Evolutionary conservation across 53 echinoderm and acorn worm genomes (phyloP), one percentile per base, ranked within the genome.

Genomic region (Zoroaster sp.): DNA sequence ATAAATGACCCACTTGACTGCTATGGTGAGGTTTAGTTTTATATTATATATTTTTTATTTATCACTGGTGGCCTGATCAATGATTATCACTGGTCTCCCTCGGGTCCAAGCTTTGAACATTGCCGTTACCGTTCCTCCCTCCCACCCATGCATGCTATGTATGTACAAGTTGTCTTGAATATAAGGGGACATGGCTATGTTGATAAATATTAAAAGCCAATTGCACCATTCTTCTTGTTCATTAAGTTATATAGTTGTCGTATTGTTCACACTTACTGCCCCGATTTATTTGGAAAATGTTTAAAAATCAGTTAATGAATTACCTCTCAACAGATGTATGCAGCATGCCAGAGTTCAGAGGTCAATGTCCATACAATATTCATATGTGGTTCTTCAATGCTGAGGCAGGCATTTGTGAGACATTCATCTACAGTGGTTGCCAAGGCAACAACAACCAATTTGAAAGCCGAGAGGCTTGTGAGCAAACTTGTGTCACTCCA

Each of bases 361-460:
- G 96, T 55, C 74, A 90, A 35, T 96, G 96, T 41, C 82, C 90
- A 2, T 80, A 86, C 35, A 80, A 87, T 17, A 66, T 73, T 21
- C 46, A 82, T 17, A 93, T 72, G 73, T 96, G 93, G 93, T 96
- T 83, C 89, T 96, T 87, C 89, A 92, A 96, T 51, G 34, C 75
- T 14, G 54, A 93, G 51, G 83, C 94, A 7, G 77, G 85, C 4
- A 69, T 75, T 35, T 96, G 96, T 39, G 93, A 92, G 86, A 83
- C 78, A 35, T 96, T 96, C 47, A 75, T 67, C 73, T 96, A 96
- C 87, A 89, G 89, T 47, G 96, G 96, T 75, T 96, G 96, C 70
- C 89, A 88, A 59, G 96, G 96, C 54, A 96, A 96, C 47, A 80
- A 67, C 34, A 96, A 96, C 74, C 87, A 91, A 42, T 94, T 94